These are phyloP conservation scores for Rostratula benghalensis DNA, from an alignment of 2,113 vertebrate genomes.

Conservation along the genomic window DNA sequence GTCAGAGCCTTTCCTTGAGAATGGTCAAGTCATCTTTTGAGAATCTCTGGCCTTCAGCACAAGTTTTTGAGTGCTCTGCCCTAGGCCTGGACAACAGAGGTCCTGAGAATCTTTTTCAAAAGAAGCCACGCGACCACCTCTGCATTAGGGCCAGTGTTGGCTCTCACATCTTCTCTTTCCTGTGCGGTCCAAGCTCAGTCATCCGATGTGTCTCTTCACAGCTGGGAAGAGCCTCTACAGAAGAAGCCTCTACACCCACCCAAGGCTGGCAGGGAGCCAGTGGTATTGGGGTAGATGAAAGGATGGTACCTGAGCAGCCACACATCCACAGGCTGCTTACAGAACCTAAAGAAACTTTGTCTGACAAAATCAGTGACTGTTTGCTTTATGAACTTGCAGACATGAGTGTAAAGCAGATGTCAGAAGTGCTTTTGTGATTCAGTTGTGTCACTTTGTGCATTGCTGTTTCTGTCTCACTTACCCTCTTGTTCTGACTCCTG, in stretches of 20 bases:
- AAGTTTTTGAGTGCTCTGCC: background rate
- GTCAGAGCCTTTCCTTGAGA: background rate
- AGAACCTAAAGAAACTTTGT: background rate
- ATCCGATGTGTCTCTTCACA: no score
- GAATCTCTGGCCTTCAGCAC: background rate
- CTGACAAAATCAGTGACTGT: background rate
- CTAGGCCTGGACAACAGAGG: background rate
- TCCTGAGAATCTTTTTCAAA: background rate
- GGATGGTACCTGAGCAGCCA: background rate
- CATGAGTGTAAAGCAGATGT: background rate
- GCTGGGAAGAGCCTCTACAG: background rate
- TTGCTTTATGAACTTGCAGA: background rate
- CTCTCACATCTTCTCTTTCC: background rate
- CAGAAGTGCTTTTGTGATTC: background rate
- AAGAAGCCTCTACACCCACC: background rate
- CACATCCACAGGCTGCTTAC: no score
- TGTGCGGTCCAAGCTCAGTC: background rate
- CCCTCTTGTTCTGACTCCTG: background rate
- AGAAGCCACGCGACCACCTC: background rate
- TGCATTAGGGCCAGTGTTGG: background rate
- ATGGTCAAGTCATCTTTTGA: background rate
- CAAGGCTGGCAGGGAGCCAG: background rate
- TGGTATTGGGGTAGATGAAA: fast-evolving
- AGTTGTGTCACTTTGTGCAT: background rate
- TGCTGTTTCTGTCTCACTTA: background rate